phyloP scores from a whole-genome alignment of 30 jellyfish, hydroid and myxozoan species.

The Mastigias papua region DNA sequence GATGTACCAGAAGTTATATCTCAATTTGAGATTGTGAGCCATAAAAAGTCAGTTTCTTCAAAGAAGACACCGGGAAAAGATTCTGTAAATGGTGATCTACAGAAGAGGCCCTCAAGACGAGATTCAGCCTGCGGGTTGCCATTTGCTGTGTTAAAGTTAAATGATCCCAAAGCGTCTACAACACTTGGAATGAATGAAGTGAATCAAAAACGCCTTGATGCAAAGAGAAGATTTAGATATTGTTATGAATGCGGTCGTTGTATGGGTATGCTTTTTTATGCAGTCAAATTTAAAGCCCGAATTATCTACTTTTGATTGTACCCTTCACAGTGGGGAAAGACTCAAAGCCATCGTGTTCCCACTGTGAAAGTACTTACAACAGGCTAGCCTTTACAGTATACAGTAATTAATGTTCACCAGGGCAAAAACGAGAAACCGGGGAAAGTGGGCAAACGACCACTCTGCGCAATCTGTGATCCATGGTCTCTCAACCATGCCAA shows the following conservation, averaged over 20 bases:
- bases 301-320: no score
- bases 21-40: neutral
- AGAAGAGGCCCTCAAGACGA: slow-evolving; percentile 45
- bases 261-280: slow-evolving; percentile 47
- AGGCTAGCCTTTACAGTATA: no score
- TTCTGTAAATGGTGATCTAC: neutral
- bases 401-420: no score
- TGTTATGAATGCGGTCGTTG: slow-evolving; percentile 93
- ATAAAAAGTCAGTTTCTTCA: slow-evolving; percentile 4
- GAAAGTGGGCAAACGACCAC: no score
- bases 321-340: no score
- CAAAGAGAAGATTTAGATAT: slow-evolving; percentile 79
- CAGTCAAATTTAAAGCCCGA: no score
- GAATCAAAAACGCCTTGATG: slow-evolving; percentile 68
- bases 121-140: slow-evolving; percentile 76
- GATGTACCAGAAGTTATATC: neutral
- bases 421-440: no score
- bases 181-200: slow-evolving; percentile 71
- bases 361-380: no score
- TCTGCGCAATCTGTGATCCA: no score
- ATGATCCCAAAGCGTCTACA: slow-evolving; percentile 52
- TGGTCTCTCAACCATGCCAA: no score
- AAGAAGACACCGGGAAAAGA: slow-evolving; percentile 27
- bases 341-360: no score
- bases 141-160: slow-evolving; percentile 63